A percentile compares a stretch with the other conserved stretches of the same genome.
Evolutionary conservation across 2,888 invertebrate species (phyloP).

Genomic region (Diloba caeruleocephala): DNA sequence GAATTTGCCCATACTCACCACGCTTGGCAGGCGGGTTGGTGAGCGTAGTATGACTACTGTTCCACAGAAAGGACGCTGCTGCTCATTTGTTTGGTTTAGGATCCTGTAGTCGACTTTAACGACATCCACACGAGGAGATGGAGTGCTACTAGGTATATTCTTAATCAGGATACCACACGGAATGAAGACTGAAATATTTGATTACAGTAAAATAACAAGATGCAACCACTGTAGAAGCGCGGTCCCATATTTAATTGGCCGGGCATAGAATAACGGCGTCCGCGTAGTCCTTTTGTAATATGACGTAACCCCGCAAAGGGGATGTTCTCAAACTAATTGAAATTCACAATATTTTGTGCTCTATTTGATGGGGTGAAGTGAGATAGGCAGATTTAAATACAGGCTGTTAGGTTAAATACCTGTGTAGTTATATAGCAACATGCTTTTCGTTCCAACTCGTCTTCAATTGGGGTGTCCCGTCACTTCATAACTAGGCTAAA

Average conservation of each 20-base stretch:
- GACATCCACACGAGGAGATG: no score
- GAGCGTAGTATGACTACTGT: no score
- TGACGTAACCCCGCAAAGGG: conserved; percentile 74
- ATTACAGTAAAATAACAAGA: no score
- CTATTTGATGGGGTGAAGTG: conserved; percentile 60
- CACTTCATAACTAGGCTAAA: no score
- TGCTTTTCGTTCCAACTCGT: neutral
- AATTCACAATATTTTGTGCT: conserved; percentile 80
- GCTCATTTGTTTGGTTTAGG: no score
- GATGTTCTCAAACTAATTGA: conserved; percentile 77
- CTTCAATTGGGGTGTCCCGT: neutral
- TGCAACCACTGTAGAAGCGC: conserved; percentile 59
- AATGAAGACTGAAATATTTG: no score
- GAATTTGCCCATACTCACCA: no score
- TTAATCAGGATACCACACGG: no score
- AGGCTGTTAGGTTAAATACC: conserved; percentile 23
- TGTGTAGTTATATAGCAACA: conserved; percentile 10
- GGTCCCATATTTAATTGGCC: conserved; percentile 74
- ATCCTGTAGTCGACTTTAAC: no score
- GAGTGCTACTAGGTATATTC: no score
- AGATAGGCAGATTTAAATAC: conserved; percentile 29
- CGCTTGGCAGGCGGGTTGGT: no score
- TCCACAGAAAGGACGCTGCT: no score
- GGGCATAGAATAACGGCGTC: conserved; percentile 64
- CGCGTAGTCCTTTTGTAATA: conserved; percentile 80